Base-by-base conservation (phyloP, 2,797 vertebrate genomes). In the Zalophus californianus region DNA sequence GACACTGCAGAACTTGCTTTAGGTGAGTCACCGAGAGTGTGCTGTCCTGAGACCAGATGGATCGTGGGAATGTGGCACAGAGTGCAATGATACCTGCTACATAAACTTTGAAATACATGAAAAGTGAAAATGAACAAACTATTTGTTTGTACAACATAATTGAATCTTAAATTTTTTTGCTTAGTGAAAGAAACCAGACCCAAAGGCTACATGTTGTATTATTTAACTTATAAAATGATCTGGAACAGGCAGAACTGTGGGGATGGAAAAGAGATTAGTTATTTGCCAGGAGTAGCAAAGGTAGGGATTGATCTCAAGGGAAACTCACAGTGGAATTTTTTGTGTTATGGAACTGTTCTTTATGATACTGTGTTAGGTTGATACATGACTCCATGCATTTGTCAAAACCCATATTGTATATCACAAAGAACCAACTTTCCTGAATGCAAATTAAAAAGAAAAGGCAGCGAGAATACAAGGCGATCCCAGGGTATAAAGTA, bases 181-280 rank as follows among this genome's bases (percentile, higher is more conserved):
- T 48, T 73, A 64, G 15, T 41, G 35, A 68, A 85, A 56, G 62
- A 87, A 96, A 48, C 72, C 86, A 50, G 54, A n/a, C 18, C 25
- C 32, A 35, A 89, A 79, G 52, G 25, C 32, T 78, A 41, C 5
- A 21, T 20, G 21, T 83, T 72, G 27, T 82, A 20, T 54, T n/a
- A 35, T 60, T 95, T 80, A 27, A 54, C 54, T 86, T 35, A 15
- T 48, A 79, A 62, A 35, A 89, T 3, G 62, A 62, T 50, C 79
- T 23, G 62, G 68, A 66, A 79, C 20, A 62, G 85, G 35, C 29
- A 29, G 38, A 84, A 21, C 8, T 20, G 1, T 89, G 72, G 60
- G 44, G 15, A 62, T 70, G 12, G 41, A 35, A 88, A 60, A 48
- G 14, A 38, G 27, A 48, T 38, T 3, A 23, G 27, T 84, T 94